Evolutionary conservation across 1,140 invertebrate species (phyloP).

Genomic region (Gryon sp.): DNA sequence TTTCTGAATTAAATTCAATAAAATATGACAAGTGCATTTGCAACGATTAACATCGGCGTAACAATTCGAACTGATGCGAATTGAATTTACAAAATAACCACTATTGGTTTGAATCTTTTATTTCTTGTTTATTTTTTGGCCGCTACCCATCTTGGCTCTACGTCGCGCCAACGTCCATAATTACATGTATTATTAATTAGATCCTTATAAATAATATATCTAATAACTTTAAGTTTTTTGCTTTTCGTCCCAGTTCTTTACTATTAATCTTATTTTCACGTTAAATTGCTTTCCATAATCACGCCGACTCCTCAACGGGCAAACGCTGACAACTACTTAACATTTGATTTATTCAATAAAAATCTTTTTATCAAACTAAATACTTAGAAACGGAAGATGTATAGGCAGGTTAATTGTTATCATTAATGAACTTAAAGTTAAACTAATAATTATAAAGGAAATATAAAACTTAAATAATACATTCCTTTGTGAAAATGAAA

Average conservation of each 20-base stretch:
- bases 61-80: slow-evolving; percentile 21
- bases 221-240: slow-evolving; percentile 75
- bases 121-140: too few species aligned
- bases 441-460: background rate
- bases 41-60: slow-evolving; percentile 20
- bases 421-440: background rate
- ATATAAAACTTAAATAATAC: too few species aligned
- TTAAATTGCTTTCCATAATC: slow-evolving; percentile 78
- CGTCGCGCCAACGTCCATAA: slow-evolving; percentile 67
- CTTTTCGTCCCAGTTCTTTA: slow-evolving; percentile 10
- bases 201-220: slow-evolving; percentile 78
- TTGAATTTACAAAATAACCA: background rate
- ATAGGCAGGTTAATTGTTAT: too few species aligned
- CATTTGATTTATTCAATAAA: slow-evolving; percentile 10
- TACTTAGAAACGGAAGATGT: background rate
- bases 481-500: too few species aligned
- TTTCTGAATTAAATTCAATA: slow-evolving; percentile 25
- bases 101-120: slow-evolving; percentile 28
- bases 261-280: slow-evolving; percentile 58
- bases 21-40: slow-evolving; percentile 54
- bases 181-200: slow-evolving; percentile 73
- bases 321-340: slow-evolving; percentile 31
- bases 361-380: background rate
- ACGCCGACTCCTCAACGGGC: slow-evolving; percentile 66
- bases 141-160: slow-evolving; percentile 21